Evolutionary conservation across 2,113 vertebrate species (phyloP).

Genomic region (Rhinoderma darwinii): DNA sequence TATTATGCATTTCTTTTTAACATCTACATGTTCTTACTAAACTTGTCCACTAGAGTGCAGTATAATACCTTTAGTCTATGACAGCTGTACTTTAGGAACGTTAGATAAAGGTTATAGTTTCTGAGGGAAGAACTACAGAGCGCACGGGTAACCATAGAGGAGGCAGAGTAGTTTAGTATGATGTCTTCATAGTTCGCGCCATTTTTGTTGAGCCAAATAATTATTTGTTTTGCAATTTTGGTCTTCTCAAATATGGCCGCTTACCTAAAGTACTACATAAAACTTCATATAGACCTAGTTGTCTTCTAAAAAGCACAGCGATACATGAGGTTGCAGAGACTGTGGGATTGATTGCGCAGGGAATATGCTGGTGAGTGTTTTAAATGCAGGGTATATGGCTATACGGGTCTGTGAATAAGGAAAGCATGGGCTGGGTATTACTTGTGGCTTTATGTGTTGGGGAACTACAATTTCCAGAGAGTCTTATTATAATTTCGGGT

Average conservation of each 20-base stretch:
- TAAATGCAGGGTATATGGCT: too few species aligned
- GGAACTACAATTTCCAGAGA: too few species aligned
- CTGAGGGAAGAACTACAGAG: not conserved
- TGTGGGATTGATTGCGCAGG: not conserved
- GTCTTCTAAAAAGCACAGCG: not conserved
- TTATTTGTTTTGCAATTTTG: not conserved
- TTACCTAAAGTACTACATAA: not conserved
- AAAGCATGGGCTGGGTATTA: too few species aligned
- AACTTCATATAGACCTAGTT: not conserved
- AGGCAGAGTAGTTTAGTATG: fast-evolving
- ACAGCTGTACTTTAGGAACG: not conserved
- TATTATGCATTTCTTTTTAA: not conserved
- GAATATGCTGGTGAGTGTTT: not conserved
- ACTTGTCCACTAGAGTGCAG: not conserved
- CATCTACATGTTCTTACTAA: not conserved
- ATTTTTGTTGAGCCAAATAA: not conserved
- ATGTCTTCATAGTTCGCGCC: not conserved
- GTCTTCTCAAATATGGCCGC: conserved; percentile 7
- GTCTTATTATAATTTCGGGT: too few species aligned
- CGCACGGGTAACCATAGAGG: not conserved
- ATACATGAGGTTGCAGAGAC: not conserved
- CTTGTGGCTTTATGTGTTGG: too few species aligned
- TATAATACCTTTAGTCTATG: not conserved
- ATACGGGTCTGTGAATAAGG: too few species aligned
- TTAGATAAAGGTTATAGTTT: not conserved